Evolutionary conservation across 2,113 vertebrate species (phyloP).

Genomic region (Nycticryphes semicollaris): DNA sequence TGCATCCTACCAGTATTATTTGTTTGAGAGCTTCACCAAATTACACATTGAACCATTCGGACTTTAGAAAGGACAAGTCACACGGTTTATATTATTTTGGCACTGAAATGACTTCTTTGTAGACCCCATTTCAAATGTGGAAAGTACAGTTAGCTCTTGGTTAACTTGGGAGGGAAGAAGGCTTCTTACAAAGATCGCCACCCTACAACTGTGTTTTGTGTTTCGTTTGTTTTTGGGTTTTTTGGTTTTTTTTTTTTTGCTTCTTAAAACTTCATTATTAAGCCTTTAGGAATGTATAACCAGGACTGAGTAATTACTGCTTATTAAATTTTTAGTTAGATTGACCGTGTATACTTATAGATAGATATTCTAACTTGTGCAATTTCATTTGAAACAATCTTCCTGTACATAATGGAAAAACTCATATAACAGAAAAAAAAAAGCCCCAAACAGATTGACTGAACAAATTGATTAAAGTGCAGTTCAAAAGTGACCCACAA

Average conservation of each 20-base stretch:
- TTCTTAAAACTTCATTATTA: constrained; percentile 69
- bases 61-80: constrained; percentile 41
- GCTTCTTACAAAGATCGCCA: constrained; percentile 66
- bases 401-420: constrained; percentile 72
- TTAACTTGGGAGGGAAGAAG: constrained; percentile 42
- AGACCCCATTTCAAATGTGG: constrained; percentile 51
- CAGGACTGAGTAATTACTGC: constrained; percentile 73
- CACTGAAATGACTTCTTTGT: constrained; percentile 57
- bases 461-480: neutral
- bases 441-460: constrained; percentile 34
- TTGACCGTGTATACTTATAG: constrained; percentile 66
- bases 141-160: constrained; percentile 44
- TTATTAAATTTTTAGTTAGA: constrained; percentile 74
- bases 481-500: constrained; percentile 59
- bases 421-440: neutral
- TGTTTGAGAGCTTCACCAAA: constrained; percentile 54
- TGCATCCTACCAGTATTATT: constrained; percentile 71
- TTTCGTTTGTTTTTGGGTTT: neutral
- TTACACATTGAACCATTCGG: neutral
- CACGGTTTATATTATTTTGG: constrained; percentile 21
- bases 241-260: neutral
- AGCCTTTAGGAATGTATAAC: constrained; percentile 77
- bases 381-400: constrained; percentile 70
- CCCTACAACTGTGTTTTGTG: constrained; percentile 41
- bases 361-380: constrained; percentile 65